Evolutionary conservation across 2,888 invertebrate species (phyloP), one percentile per base, ranked within the genome.

Genomic region (Syrphus vitripennis): DNA sequence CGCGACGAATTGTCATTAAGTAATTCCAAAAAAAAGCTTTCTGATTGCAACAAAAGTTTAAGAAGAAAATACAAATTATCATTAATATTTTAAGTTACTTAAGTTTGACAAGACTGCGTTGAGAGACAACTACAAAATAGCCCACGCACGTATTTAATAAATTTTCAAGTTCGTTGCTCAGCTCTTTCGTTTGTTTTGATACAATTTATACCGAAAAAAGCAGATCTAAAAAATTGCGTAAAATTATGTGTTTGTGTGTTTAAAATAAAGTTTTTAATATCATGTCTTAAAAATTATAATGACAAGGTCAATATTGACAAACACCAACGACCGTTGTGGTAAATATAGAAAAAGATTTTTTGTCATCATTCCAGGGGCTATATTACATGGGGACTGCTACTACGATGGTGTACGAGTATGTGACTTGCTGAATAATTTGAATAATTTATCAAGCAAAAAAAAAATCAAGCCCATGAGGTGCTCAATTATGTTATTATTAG

Each of bases 251-350:
- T 57, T 53, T n/a, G 69, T 55, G 67, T 37, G 40, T 21, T 29
- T 50, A 19, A 24, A 21, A 4, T 37, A 5, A 21, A 6, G 21
- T 57, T 65, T 75, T 21, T 3, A 19, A 45, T 63, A 69, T 31
- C 4, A 50, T 69, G 50, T 63, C 37, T 42, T n/a, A 50, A 59
- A 75, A 70, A 19, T 75, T 24, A 57, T 63, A 77, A 72, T 21
- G n/a, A 71, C 84, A 84, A 81, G 81, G 84, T 84, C 80, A 84
- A 72, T n/a, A n/a, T 81, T 70, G 76, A 65, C 70, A 70, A 71
- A 80, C 71, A 65, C 45, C 67, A n/a, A 4, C 16, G 26, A 34
- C 31, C 6, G 50, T 34, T 31, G 50, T 65, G 45, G 57, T 70
- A 31, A 19, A 42, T n/a, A 40, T 3, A 14, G 24, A 50, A 34